These are phyloP conservation scores for Helicoverpa zea DNA, from an alignment of 1,140 invertebrate genomes.

Conservation along the genomic window DNA sequence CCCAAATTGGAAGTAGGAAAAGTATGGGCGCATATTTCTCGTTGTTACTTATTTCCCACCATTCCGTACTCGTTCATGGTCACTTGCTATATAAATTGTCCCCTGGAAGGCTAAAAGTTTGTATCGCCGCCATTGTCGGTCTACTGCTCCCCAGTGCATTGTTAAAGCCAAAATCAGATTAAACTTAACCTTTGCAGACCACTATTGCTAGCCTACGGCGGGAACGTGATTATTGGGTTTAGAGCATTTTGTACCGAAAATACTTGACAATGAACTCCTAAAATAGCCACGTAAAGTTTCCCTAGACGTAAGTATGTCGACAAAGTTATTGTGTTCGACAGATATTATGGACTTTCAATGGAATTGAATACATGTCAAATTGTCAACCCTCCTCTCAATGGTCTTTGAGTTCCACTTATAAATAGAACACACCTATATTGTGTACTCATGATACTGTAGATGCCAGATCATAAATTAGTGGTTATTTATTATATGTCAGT, in stretches of 20 bases:
- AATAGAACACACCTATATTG: slow-evolving; percentile 32
- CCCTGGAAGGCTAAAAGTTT: slow-evolving; percentile 37
- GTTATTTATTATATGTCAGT: slow-evolving; percentile 1
- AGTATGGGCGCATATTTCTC: slow-evolving; percentile 30
- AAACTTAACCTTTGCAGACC: slow-evolving; percentile 76
- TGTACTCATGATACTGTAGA: slow-evolving; percentile 18
- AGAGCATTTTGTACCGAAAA: slow-evolving; percentile 22
- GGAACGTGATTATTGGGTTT: slow-evolving; percentile 24
- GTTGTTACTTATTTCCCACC: slow-evolving; percentile 30
- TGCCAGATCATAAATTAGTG: not conserved
- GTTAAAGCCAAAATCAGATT: slow-evolving; percentile 75
- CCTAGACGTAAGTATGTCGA: not conserved
- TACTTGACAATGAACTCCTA: not conserved
- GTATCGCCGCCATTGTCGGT: slow-evolving; percentile 58
- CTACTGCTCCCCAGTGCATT: slow-evolving; percentile 67
- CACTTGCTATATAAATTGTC: slow-evolving; percentile 32
- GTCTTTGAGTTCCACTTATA: slow-evolving; percentile 27
- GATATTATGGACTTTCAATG: slow-evolving; percentile 1
- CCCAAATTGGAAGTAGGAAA: slow-evolving; percentile 35
- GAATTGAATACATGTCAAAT: slow-evolving; percentile 48
- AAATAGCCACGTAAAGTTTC: not conserved
- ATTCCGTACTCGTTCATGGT: slow-evolving; percentile 20
- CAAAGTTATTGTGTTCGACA: slow-evolving; percentile 13
- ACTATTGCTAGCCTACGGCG: slow-evolving; percentile 61
- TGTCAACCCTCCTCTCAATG: slow-evolving; percentile 48